Base-by-base conservation (phyloP, 2,888 invertebrate genomes). In the Metellina segmentata region DNA sequence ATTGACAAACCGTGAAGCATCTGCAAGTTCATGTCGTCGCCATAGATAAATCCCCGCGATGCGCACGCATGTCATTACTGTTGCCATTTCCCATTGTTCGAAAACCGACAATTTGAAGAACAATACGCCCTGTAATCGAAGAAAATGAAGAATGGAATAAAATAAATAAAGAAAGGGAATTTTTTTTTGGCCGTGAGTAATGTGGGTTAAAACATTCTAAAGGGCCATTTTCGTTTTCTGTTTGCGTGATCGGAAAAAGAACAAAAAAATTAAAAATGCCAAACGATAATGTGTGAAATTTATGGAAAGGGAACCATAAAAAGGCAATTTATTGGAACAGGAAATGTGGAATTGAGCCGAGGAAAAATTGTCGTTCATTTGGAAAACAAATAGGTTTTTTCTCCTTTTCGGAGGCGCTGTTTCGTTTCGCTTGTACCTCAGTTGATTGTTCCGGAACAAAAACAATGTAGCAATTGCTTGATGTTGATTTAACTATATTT, bases 31-130 rank as follows among this genome's bases (percentile, higher is more conserved):
- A 81, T 81, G 81, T 75, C 61, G 61, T 75, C 75, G 34, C 48
- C 48, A 19, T 49, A 78, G 52, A 89, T 89, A 82, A 83, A 83
- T 83, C 71, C 69, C 51, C 13, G 8, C 70, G 83, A 89, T 78
- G 51, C 69, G 49, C 83, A 83, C 89, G 83, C 89, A 83, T 78
- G 53, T 89, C 83, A 78, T 83, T 89, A 83, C 19, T 13, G 77
- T 49, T 52, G 89, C 75, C 74, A 77, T 77, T 11, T 83, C 69
- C 89, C 71, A 89, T 89, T 89, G 89, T 89, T 89, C 78, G 19
- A 78, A 74, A 88, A 89, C 70, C 72, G 89, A 89, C 89, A 83
- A 89, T 89, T 89, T 34, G 72, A 48, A 89, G 89, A 89, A 89
- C 89, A 89, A 89, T 89, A 78, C 89, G 81, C 81, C 75, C 77